These are phyloP conservation scores for Polyploca ridens DNA, from an alignment of 2,888 invertebrate genomes.

Conservation along the genomic window DNA sequence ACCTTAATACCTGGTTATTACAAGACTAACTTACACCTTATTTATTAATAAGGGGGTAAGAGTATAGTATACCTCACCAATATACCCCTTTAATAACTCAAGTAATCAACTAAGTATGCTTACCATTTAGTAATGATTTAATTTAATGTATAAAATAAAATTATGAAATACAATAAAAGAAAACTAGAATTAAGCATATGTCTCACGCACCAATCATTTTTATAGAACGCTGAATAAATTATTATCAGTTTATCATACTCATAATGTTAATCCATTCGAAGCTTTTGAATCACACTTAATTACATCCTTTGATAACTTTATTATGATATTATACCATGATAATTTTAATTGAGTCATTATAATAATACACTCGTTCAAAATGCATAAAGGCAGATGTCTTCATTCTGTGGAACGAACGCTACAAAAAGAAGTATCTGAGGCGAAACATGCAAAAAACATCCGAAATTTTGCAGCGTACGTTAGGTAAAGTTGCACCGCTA, in stretches of 20 bases:
- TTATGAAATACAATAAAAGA: no score
- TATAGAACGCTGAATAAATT: background rate
- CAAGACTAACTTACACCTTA: no score
- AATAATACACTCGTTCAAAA: conserved; percentile 28
- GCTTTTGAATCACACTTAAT: background rate
- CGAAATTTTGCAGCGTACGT: conserved; percentile 75
- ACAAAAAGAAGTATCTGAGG: conserved; percentile 57
- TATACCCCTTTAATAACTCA: no score
- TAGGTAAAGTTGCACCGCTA: conserved; percentile 65
- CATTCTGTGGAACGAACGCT: conserved; percentile 49
- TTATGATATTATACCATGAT: background rate
- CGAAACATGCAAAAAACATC: conserved; percentile 70
- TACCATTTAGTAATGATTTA: no score
- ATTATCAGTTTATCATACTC: background rate
- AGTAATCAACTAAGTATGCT: no score
- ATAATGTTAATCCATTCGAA: background rate
- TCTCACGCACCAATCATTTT: background rate
- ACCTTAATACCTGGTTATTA: no score
- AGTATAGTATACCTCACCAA: no score
- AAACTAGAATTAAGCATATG: background rate
- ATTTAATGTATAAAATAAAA: no score
- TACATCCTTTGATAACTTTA: background rate
- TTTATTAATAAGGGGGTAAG: no score
- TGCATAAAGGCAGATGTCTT: conserved; percentile 61
- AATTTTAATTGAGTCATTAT: conserved; percentile 30